Percentiles rank a stretch among this genome's conserved stretches.
phyloP scores from a whole-genome alignment of 1,140 invertebrate genomes.

The Metaphire vulgaris region DNA sequence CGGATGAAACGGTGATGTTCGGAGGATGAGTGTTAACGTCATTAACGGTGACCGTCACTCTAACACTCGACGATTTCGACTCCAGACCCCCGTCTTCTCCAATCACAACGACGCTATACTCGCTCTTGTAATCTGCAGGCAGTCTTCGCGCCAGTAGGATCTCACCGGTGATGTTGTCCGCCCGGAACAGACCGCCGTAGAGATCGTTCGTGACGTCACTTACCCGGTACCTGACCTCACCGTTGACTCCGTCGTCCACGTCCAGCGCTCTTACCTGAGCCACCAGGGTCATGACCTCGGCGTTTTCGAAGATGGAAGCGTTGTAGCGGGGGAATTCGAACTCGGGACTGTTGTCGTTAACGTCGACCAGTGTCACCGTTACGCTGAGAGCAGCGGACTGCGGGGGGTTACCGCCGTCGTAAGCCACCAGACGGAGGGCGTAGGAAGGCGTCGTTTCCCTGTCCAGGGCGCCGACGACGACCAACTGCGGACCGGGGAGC shows the following conservation, averaged over 20 bases:
- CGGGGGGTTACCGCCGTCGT: conserved; percentile 5
- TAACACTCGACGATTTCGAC: not conserved
- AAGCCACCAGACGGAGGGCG: not conserved
- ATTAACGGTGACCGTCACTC: not conserved
- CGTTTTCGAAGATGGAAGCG: conserved; percentile 39
- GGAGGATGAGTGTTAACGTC: not conserved
- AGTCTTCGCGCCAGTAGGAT: conserved; percentile 54
- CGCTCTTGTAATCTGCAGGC: conserved; percentile 33
- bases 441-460: conserved; percentile 1
- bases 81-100: not conserved
- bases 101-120: not conserved
- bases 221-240: conserved; percentile 12
- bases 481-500: not conserved
- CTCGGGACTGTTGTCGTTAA: conserved; percentile 17
- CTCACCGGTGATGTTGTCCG: conserved; percentile 68
- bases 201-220: not conserved
- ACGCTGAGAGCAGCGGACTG: not conserved
- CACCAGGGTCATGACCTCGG: conserved; percentile 73
- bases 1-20: not conserved
- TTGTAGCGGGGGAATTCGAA: conserved; percentile 14
- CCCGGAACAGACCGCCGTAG: not conserved
- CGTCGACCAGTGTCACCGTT: not conserved
- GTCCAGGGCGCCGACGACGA: conserved; percentile 3
- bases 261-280: conserved; percentile 30
- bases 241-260: conserved; percentile 19